Conservation (phyloP, 2,113 vertebrate genomes). For the Alaudala cheleensis region DNA sequence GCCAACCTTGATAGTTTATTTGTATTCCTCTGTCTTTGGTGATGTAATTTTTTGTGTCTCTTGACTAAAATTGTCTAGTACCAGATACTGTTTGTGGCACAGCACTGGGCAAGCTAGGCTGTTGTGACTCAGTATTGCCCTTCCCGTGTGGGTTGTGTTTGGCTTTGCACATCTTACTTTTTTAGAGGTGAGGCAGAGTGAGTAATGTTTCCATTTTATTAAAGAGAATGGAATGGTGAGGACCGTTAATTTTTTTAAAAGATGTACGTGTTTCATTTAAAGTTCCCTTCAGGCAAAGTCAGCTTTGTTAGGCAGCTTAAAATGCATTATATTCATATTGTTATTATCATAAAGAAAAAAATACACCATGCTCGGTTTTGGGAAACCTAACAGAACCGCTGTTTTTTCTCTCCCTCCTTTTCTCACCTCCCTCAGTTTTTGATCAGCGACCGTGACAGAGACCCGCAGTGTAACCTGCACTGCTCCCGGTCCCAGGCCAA, state of each 20-base stretch:
- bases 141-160: conserved; percentile 34
- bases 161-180: conserved; percentile 30
- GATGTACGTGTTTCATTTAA: not conserved
- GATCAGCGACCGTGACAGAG: conserved; percentile 87
- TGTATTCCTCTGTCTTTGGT: not conserved
- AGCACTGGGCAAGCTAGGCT: not conserved
- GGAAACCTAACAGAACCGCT: not conserved
- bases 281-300: conserved; percentile 18
- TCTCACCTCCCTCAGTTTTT: conserved; percentile 83
- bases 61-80: not conserved
- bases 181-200: conserved; percentile 33
- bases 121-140: conserved; percentile 51
- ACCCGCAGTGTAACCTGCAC: conserved; percentile 86
- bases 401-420: not conserved
- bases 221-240: conserved; percentile 23
- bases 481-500: conserved; percentile 88
- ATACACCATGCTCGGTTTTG: not conserved
- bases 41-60: not conserved
- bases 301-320: not conserved
- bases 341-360: not conserved
- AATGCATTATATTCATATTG: not conserved
- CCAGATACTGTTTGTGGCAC: not conserved
- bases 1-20: not conserved
- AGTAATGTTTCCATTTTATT: conserved; percentile 41
- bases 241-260: not conserved